These are phyloP conservation scores for Drosophila cyrtoloma DNA, from an alignment of 2,888 invertebrate species.

Conservation along the genomic window DNA sequence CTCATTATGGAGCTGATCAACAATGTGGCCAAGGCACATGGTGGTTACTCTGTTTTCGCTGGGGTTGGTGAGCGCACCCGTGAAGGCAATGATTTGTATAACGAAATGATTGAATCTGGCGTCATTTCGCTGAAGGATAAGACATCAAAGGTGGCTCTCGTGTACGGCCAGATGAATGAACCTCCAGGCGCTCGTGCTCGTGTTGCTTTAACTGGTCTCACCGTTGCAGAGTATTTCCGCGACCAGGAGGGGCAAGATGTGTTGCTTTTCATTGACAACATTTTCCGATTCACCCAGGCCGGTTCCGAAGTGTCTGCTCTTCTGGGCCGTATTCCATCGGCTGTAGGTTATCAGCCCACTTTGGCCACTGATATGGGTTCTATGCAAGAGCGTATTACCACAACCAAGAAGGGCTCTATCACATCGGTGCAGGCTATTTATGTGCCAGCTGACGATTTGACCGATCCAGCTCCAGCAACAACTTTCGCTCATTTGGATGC, in stretches of 20 bases:
- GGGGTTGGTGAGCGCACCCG: slow-evolving; percentile 98
- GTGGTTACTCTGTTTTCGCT: slow-evolving; percentile 98
- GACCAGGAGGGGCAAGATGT: slow-evolving; percentile 97
- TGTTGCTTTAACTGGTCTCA: slow-evolving; percentile 96
- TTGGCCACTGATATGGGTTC: slow-evolving; percentile 98
- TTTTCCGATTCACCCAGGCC: slow-evolving; percentile 97
- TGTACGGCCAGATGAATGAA: slow-evolving; percentile 98
- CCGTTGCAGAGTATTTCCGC: slow-evolving; percentile 97
- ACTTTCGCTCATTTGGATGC: slow-evolving; percentile 98
- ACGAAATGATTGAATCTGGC: slow-evolving; percentile 97
- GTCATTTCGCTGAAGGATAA: slow-evolving; percentile 96
- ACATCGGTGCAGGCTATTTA: slow-evolving; percentile 98
- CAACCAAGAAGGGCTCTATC: slow-evolving; percentile 97
- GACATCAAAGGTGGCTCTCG: slow-evolving; percentile 93
- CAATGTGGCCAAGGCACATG: slow-evolving; percentile 97
- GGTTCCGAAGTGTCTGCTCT: slow-evolving; percentile 96
- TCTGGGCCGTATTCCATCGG: slow-evolving; percentile 97
- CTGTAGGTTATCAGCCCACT: slow-evolving; percentile 98
- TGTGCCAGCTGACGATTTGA: slow-evolving; percentile 98
- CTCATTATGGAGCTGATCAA: slow-evolving; percentile 98
- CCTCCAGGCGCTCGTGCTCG: slow-evolving; percentile 97
- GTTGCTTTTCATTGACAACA: slow-evolving; percentile 97
- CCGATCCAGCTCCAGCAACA: slow-evolving; percentile 97
- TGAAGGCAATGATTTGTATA: slow-evolving; percentile 97
- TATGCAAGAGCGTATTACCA: slow-evolving; percentile 98